phyloP scores from a whole-genome alignment of 1,140 invertebrate genomes.

The Drosophila murphyi region DNA sequence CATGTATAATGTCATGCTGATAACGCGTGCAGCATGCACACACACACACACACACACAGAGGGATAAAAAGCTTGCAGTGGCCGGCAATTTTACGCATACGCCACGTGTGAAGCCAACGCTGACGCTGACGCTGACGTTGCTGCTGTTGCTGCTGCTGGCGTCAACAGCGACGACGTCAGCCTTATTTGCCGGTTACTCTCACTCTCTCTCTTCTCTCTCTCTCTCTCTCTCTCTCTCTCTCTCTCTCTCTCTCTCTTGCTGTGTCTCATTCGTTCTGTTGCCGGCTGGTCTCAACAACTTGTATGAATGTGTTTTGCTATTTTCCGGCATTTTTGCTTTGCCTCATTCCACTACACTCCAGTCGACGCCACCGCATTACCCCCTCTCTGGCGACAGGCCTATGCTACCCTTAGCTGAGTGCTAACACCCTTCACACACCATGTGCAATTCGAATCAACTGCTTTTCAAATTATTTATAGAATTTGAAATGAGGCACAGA shows the following conservation, averaged over 20 bases:
- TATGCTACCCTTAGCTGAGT: not conserved
- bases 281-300: constrained; percentile 63
- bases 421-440: not conserved
- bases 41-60: not conserved
- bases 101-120: constrained; percentile 48
- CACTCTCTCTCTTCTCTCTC: not conserved
- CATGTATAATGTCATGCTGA: constrained; percentile 55
- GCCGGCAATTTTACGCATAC: constrained; percentile 72
- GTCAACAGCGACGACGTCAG: constrained; percentile 14
- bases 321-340: constrained; percentile 55
- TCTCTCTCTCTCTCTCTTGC: not conserved
- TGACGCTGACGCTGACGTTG: not conserved
- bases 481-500: constrained; percentile 69
- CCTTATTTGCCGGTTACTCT: constrained; percentile 26
- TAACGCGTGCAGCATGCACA: constrained; percentile 38
- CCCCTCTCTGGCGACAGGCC: too few relatives aligned
- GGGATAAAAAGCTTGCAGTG: constrained; percentile 14
- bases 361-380: not conserved
- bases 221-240: too few relatives aligned
- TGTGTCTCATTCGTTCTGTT: not conserved
- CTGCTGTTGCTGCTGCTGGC: not conserved
- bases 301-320: constrained; percentile 76
- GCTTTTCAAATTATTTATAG: constrained; percentile 80
- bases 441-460: constrained; percentile 65
- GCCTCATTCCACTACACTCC: not conserved